Percentiles rank a stretch among this genome's conserved stretches.
Evolutionary conservation across 2,888 invertebrate genomes (phyloP).

Genomic region (Phlogophora meticulosa): DNA sequence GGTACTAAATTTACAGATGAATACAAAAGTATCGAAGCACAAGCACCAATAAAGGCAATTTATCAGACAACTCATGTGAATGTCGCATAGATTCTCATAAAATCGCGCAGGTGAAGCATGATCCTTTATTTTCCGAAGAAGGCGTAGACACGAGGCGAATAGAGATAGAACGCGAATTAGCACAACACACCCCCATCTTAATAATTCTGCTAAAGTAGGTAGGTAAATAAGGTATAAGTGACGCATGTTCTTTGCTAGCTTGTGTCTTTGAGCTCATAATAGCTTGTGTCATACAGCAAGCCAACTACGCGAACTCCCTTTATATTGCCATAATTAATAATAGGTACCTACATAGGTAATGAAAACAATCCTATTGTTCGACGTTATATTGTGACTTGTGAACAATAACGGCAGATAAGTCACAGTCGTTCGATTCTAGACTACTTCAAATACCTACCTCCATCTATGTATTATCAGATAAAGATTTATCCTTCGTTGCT

Average conservation of each 20-base stretch:
- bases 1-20: not conserved
- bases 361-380: slow-evolving; percentile 13
- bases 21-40: too few relatives aligned
- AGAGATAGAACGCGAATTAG: too few relatives aligned
- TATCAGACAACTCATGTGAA: too few relatives aligned
- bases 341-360: too few relatives aligned
- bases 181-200: too few relatives aligned
- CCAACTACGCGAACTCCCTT: too few relatives aligned
- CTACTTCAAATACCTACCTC: slow-evolving; percentile 4
- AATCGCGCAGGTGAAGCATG: not conserved
- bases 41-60: too few relatives aligned
- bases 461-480: slow-evolving; percentile 25
- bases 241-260: not conserved
- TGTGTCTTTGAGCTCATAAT: slow-evolving; percentile 1
- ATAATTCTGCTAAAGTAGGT: not conserved
- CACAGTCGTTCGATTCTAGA: slow-evolving; percentile 21
- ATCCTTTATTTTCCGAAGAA: not conserved
- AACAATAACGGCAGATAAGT: slow-evolving; percentile 21
- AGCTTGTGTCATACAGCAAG: too few relatives aligned
- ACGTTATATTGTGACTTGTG: slow-evolving; percentile 9
- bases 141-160: not conserved
- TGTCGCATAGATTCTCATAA: not conserved
- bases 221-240: not conserved
- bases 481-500: slow-evolving; percentile 8
- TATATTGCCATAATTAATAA: too few relatives aligned